Conservation (phyloP, 2,113 vertebrate genomes). For the Takifugu bimaculatus region DNA sequence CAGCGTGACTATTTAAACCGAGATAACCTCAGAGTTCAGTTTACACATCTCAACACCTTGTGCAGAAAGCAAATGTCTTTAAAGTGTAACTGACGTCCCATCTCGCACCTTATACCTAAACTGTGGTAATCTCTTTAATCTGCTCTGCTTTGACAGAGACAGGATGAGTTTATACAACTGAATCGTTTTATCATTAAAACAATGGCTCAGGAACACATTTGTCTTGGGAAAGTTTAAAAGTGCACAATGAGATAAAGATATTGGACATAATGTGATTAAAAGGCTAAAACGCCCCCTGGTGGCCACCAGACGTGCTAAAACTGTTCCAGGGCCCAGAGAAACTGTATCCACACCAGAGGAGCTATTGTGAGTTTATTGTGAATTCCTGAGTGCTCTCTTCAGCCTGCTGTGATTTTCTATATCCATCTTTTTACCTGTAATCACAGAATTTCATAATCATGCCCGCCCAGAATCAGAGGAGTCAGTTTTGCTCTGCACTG, state of each 20-base stretch:
- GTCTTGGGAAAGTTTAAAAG: background rate
- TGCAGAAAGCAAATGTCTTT: constrained; percentile 24
- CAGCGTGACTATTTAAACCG: constrained; percentile 67
- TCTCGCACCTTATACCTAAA: background rate
- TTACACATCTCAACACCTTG: constrained; percentile 63
- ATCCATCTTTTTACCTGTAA: background rate
- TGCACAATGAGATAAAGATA: too few species aligned
- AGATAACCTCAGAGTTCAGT: constrained; percentile 67
- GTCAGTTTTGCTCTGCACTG: constrained; percentile 9
- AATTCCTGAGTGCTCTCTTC: too few species aligned
- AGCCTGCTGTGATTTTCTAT: too few species aligned
- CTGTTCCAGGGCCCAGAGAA: too few species aligned
- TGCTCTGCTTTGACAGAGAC: background rate
- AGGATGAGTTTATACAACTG: background rate
- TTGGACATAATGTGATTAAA: too few species aligned
- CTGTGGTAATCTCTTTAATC: background rate
- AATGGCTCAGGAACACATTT: background rate
- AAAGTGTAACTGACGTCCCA: constrained; percentile 20
- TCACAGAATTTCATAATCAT: background rate
- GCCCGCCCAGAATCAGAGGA: background rate
- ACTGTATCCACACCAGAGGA: too few species aligned
- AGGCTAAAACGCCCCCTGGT: too few species aligned
- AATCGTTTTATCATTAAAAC: background rate
- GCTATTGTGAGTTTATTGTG: too few species aligned
- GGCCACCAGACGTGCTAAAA: too few species aligned